Evolutionary conservation across 2,797 vertebrate species (phyloP).

Genomic region (Sebastes matsubarae): DNA sequence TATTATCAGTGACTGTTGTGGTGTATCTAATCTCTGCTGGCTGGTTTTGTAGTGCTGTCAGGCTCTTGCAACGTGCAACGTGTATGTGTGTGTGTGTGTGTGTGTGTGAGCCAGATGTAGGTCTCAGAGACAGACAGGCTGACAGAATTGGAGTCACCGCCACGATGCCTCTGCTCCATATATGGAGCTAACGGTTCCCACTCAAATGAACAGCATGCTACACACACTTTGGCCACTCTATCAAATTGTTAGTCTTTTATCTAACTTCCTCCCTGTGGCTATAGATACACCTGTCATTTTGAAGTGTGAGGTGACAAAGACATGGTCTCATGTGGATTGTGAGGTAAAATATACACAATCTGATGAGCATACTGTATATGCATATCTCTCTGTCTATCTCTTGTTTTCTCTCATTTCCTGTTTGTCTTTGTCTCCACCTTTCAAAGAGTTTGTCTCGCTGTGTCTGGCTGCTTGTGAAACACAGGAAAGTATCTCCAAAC

Average conservation of each 20-base stretch:
- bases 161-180: conserved; percentile 63
- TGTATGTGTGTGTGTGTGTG: neutral
- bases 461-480: neutral
- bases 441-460: neutral
- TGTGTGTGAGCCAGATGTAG: conserved; percentile 8
- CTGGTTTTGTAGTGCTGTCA: conserved; percentile 78
- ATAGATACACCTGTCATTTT: neutral
- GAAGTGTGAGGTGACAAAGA: neutral
- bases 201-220: conserved; percentile 13
- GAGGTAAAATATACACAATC: neutral
- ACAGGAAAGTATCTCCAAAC: neutral
- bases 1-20: conserved; percentile 68
- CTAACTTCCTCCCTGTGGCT: neutral
- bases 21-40: conserved; percentile 88
- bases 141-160: conserved; percentile 47
- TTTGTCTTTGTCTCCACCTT: neutral
- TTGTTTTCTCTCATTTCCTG: neutral
- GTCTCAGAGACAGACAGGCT: conserved; percentile 40
- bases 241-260: conserved; percentile 9
- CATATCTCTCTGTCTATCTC: neutral
- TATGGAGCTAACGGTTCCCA: conserved; percentile 51
- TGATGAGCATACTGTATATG: neutral
- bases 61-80: conserved; percentile 45
- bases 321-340: neutral
- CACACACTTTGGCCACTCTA: neutral